Conservation (phyloP, 2,113 vertebrate species). For the Pangasianodon hypophthalmus region DNA sequence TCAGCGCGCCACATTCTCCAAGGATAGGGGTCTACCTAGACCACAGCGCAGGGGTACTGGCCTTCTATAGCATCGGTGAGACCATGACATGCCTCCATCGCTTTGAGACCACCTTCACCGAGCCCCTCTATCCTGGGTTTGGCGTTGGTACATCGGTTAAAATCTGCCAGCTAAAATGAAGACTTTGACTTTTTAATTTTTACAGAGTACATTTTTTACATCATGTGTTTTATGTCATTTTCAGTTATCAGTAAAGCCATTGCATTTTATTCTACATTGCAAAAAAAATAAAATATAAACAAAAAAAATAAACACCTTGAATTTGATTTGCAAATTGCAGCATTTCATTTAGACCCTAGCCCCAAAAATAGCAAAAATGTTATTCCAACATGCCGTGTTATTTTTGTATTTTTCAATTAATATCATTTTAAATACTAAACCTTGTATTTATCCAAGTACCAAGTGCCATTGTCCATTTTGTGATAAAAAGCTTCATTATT, state of each 20-base stretch:
- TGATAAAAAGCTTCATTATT: constrained; percentile 60
- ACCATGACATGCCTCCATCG: constrained; percentile 76
- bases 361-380: constrained; percentile 12
- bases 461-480: constrained; percentile 32
- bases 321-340: constrained; percentile 3
- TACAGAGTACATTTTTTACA: constrained; percentile 14
- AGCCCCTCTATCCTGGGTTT: constrained; percentile 84
- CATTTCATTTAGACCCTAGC: constrained; percentile 3
- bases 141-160: constrained; percentile 85
- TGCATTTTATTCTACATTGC: constrained; percentile 25
- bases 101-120: constrained; percentile 80
- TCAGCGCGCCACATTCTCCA: constrained; percentile 73
- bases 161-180: constrained; percentile 77
- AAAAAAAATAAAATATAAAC: not conserved
- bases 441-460: constrained; percentile 39
- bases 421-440: constrained; percentile 39
- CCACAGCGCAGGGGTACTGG: constrained; percentile 76
- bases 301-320: not conserved
- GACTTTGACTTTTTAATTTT: constrained; percentile 1
- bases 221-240: constrained; percentile 17
- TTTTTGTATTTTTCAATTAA: constrained; percentile 30
- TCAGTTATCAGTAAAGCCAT: constrained; percentile 24
- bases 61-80: constrained; percentile 85
- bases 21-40: constrained; percentile 87
- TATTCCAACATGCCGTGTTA: constrained; percentile 8